Conservation (phyloP, 2,888 invertebrate species). For the Flabesymbios commensalis region DNA sequence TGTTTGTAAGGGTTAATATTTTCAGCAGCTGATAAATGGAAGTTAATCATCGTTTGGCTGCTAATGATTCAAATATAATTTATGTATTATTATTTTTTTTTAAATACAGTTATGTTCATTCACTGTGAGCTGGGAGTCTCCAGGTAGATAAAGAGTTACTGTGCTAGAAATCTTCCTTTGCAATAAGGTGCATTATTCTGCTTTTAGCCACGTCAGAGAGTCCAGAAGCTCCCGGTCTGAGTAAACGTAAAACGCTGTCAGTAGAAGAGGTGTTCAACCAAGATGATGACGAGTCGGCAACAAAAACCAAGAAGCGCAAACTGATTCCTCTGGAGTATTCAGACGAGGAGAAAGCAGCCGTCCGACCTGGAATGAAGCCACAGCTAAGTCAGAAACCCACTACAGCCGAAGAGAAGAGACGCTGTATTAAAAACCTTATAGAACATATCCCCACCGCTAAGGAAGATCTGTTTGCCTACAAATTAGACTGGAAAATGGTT, state of each 20-base stretch:
- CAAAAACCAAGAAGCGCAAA: slow-evolving; percentile 72
- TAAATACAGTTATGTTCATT: too few species aligned
- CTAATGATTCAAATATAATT: too few species aligned
- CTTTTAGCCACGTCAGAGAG: not conserved
- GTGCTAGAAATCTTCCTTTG: too few species aligned
- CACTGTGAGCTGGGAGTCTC: too few species aligned
- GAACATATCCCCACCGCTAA: slow-evolving; percentile 98
- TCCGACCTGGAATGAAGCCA: not conserved
- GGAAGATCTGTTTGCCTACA: slow-evolving; percentile 91
- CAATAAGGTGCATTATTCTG: not conserved
- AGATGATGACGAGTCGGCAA: slow-evolving; percentile 71
- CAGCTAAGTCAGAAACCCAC: slow-evolving; percentile 31
- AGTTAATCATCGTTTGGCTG: too few species aligned
- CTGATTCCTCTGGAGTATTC: slow-evolving; percentile 61
- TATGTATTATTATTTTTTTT: too few species aligned
- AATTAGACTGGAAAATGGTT: slow-evolving; percentile 86
- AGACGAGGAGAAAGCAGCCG: slow-evolving; percentile 44
- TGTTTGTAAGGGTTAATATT: too few species aligned
- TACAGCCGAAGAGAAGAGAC: slow-evolving; percentile 86
- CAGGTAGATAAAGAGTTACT: too few species aligned
- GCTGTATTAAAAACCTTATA: slow-evolving; percentile 94
- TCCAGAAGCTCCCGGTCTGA: not conserved
- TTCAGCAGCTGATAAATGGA: too few species aligned
- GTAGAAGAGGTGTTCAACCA: slow-evolving; percentile 85
- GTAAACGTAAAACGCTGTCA: slow-evolving; percentile 73